Conservation (phyloP, 2,888 invertebrate species). For the Proisotoma minuta region DNA sequence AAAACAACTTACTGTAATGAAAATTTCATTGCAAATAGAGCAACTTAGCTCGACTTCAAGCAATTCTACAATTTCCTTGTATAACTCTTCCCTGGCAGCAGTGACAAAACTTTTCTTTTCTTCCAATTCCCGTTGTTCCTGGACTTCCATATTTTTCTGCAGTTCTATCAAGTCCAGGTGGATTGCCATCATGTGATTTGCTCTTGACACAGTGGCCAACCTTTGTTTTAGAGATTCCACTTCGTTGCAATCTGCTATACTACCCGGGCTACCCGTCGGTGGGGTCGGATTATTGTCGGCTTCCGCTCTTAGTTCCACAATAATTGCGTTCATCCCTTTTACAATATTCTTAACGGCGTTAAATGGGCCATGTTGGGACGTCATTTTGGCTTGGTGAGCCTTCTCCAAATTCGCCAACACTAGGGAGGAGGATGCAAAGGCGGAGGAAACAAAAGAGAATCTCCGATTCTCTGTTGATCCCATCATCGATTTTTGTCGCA, state of each 20-base stretch:
- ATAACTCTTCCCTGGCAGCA: conserved; percentile 45
- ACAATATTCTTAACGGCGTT: not conserved
- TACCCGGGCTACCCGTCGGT: not conserved
- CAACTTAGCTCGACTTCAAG: conserved; percentile 70
- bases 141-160: not conserved
- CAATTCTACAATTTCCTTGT: conserved; percentile 56
- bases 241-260: not conserved
- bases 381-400: not conserved
- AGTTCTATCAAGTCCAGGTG: not conserved
- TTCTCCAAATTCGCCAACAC: not conserved
- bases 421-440: not conserved
- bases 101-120: not conserved
- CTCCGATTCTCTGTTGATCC: not conserved
- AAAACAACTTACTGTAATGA: no score
- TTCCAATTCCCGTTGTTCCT: not conserved
- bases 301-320: not conserved
- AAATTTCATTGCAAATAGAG: conserved; percentile 69
- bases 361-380: not conserved
- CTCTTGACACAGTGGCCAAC: not conserved
- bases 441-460: not conserved
- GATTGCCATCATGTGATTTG: not conserved
- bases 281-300: not conserved
- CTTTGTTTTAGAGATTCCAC: not conserved
- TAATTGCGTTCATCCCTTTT: not conserved
- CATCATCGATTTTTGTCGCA: not conserved